Evolutionary conservation across 2,113 vertebrate genomes (phyloP).

Genomic region (Cichladusa arquata): DNA sequence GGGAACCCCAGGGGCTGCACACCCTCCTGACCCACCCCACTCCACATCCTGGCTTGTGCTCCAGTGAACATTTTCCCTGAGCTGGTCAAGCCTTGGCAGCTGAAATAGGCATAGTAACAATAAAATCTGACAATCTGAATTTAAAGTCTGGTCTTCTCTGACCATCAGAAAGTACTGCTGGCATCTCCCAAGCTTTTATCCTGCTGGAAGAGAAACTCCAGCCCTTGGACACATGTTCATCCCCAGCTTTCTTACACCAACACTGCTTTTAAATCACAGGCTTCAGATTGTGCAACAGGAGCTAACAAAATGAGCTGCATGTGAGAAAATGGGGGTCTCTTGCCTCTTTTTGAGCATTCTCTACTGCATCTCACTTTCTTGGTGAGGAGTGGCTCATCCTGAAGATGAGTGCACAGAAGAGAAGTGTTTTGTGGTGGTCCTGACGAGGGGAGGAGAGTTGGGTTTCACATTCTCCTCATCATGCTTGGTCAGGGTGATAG

Average conservation of each 20-base stretch:
- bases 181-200: background rate
- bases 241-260: background rate
- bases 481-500: fast-evolving
- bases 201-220: background rate
- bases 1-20: background rate
- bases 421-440: background rate
- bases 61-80: fast-evolving
- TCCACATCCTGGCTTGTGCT: fast-evolving
- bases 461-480: background rate
- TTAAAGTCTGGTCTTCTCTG: background rate
- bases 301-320: background rate
- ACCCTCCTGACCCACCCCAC: background rate
- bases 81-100: background rate
- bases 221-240: background rate
- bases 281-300: background rate
- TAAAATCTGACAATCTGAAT: background rate
- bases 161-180: background rate
- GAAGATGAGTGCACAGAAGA: background rate
- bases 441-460: background rate
- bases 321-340: background rate
- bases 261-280: background rate
- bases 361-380: background rate
- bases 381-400: background rate
- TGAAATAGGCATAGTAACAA: background rate
- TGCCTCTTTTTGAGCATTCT: background rate